These are phyloP conservation scores for Myotis myotis DNA, from an alignment of 2,797 vertebrate species.

Conservation along the genomic window DNA sequence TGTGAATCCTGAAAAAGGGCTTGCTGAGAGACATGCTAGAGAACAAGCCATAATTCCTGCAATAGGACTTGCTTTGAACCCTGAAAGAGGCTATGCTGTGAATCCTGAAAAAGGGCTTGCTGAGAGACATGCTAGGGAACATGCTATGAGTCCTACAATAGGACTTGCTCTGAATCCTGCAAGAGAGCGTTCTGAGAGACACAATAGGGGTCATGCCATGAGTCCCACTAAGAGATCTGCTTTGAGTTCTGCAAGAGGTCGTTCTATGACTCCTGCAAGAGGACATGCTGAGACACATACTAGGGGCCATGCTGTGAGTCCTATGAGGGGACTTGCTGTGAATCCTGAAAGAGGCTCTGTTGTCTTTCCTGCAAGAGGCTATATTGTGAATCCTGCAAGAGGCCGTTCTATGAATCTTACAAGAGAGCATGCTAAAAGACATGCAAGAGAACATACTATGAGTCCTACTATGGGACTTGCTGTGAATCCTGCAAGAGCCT, in stretches of 20 bases:
- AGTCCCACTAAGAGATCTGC: not conserved
- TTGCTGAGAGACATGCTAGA: no score
- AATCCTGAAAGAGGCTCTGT: not conserved
- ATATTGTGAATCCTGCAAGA: not conserved
- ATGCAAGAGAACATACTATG: not conserved
- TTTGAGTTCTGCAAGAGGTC: not conserved
- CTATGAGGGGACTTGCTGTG: not conserved
- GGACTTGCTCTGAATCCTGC: not conserved
- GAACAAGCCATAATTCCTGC: not conserved
- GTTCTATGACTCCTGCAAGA: not conserved
- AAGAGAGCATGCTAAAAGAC: not conserved
- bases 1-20: not conserved
- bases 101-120: not conserved
- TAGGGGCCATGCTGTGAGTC: not conserved
- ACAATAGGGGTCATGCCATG: not conserved
- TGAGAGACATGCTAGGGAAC: not conserved
- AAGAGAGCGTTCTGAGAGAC: not conserved
- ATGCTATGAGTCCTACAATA: not conserved
- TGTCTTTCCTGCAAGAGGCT: no score
- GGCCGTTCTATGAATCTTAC: not conserved
- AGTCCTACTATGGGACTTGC: not conserved
- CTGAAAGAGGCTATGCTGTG: not conserved
- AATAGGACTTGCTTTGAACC: no score
- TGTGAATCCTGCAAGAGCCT: not conserved
- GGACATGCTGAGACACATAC: not conserved